These are phyloP conservation scores for Aplidium turbinatum DNA, from an alignment of 23 tunicate species.

Conservation along the genomic window DNA sequence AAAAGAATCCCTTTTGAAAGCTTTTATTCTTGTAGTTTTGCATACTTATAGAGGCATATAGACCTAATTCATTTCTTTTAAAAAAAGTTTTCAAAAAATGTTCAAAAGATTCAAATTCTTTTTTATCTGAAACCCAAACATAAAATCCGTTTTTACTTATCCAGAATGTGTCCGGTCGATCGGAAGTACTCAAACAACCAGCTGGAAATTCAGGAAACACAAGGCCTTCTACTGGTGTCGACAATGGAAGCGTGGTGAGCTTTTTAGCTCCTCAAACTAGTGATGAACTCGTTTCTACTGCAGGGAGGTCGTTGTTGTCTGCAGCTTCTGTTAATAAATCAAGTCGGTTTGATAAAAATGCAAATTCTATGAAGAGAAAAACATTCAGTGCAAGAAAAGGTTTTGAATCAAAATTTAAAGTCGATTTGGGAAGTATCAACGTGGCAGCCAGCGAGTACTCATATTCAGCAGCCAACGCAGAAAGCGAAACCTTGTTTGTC, in stretches of 20 bases:
- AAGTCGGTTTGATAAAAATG: not conserved
- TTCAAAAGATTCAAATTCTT: no score
- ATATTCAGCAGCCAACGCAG: slow-evolving; percentile 3
- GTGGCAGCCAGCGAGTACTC: slow-evolving; percentile 32
- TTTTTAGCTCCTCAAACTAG: slow-evolving; percentile 15
- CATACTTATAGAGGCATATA: no score
- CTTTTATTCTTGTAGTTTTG: no score
- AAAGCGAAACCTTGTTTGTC: not conserved
- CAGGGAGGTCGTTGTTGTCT: slow-evolving; percentile 19
- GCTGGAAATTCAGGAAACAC: slow-evolving; percentile 6
- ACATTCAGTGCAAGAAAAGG: slow-evolving; percentile 28
- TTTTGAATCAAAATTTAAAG: not conserved
- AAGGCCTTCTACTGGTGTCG: slow-evolving; percentile 19
- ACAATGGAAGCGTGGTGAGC: slow-evolving; percentile 27
- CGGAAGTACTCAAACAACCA: not conserved
- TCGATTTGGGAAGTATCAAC: slow-evolving; percentile 33
- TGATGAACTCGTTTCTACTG: slow-evolving; percentile 24
- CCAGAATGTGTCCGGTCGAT: not conserved
- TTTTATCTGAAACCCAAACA: no score
- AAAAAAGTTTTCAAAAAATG: no score
- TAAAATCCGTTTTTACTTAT: not conserved
- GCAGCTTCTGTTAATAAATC: not conserved
- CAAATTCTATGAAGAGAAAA: slow-evolving; percentile 10
- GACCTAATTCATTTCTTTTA: no score
- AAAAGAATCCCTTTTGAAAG: no score